phyloP scores from a whole-genome alignment of 2,113 vertebrate species.

The Rhinichthys klamathensis region DNA sequence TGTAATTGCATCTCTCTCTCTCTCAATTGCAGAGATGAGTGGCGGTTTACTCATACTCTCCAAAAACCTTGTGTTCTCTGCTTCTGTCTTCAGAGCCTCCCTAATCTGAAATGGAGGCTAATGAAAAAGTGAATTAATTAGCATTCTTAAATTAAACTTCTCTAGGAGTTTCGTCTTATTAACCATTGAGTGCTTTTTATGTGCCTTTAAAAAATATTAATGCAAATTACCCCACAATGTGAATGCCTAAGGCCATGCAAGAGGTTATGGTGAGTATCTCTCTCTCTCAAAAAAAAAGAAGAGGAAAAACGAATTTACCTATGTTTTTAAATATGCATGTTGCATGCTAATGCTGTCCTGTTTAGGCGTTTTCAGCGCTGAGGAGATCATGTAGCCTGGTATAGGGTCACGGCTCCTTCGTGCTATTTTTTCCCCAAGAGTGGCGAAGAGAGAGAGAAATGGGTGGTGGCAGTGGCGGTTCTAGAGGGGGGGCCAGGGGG shows the following conservation, averaged over 20 bases:
- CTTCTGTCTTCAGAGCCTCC: slow-evolving; percentile 45
- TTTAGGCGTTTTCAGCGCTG: not conserved
- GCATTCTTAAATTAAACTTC: slow-evolving; percentile 59
- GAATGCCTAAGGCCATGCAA: slow-evolving; percentile 43
- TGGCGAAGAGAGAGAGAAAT: not conserved
- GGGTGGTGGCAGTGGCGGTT: no score
- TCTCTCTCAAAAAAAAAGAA: not conserved
- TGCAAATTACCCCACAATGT: slow-evolving; percentile 48
- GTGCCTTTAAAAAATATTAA: slow-evolving; percentile 42
- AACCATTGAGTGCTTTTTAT: slow-evolving; percentile 45
- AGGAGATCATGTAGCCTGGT: slow-evolving; percentile 20
- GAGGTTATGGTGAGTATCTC: slow-evolving; percentile 30
- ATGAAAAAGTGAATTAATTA: slow-evolving; percentile 62
- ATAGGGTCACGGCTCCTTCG: slow-evolving; percentile 16
- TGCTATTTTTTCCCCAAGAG: slow-evolving; percentile 7
- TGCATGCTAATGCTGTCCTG: not conserved
- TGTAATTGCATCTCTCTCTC: slow-evolving; percentile 52
- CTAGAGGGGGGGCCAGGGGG: no score
- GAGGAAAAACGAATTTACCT: not conserved
- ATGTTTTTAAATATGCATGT: slow-evolving; percentile 11
- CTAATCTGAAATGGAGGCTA: slow-evolving; percentile 58
- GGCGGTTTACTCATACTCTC: slow-evolving; percentile 39
- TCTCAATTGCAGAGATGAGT: slow-evolving; percentile 48
- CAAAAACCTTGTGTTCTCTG: slow-evolving; percentile 28
- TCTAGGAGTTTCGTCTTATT: slow-evolving; percentile 39